phyloP scores from a whole-genome alignment of 1,140 invertebrate genomes.

The Drosophila seguyi region DNA sequence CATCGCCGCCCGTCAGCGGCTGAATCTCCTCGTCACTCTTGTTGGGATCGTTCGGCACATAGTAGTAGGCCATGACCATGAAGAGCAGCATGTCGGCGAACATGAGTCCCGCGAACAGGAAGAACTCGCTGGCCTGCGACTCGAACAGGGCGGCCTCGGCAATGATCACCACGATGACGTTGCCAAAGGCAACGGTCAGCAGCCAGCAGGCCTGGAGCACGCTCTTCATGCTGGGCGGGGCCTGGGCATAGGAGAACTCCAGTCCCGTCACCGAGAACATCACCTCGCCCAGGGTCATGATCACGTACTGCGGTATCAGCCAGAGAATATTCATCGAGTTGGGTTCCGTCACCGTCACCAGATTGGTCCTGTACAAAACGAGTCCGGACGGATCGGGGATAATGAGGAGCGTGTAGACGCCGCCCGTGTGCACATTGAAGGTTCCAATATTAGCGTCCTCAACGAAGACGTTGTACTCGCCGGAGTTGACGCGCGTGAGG shows the following conservation, averaged over 20 bases:
- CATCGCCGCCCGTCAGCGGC: slow-evolving; percentile 47
- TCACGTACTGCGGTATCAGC: slow-evolving; percentile 94
- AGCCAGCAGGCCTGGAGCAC: slow-evolving; percentile 96
- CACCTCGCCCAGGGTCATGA: slow-evolving; percentile 94
- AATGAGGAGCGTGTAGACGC: slow-evolving; percentile 87
- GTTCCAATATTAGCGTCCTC: slow-evolving; percentile 49
- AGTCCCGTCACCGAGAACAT: slow-evolving; percentile 96
- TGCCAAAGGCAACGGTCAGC: slow-evolving; percentile 95
- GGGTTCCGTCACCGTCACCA: slow-evolving; percentile 87
- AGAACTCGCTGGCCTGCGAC: slow-evolving; percentile 90
- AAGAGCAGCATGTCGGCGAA: slow-evolving; percentile 93
- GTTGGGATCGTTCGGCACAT: slow-evolving; percentile 86
- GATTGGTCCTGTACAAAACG: not conserved
- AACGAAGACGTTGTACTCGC: slow-evolving; percentile 85
- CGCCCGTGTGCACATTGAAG: slow-evolving; percentile 86
- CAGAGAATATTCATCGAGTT: slow-evolving; percentile 92
- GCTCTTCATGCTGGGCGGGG: slow-evolving; percentile 96
- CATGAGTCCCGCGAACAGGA: slow-evolving; percentile 95
- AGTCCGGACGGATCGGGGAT: slow-evolving; percentile 3
- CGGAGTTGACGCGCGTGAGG: slow-evolving; percentile 72
- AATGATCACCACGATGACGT: slow-evolving; percentile 91
- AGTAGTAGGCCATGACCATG: slow-evolving; percentile 90
- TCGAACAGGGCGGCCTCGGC: slow-evolving; percentile 85
- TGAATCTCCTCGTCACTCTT: slow-evolving; percentile 43
- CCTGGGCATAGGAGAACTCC: slow-evolving; percentile 96